Evolutionary conservation across 2,113 vertebrate species (phyloP).

Genomic region (Python bivittatus): DNA sequence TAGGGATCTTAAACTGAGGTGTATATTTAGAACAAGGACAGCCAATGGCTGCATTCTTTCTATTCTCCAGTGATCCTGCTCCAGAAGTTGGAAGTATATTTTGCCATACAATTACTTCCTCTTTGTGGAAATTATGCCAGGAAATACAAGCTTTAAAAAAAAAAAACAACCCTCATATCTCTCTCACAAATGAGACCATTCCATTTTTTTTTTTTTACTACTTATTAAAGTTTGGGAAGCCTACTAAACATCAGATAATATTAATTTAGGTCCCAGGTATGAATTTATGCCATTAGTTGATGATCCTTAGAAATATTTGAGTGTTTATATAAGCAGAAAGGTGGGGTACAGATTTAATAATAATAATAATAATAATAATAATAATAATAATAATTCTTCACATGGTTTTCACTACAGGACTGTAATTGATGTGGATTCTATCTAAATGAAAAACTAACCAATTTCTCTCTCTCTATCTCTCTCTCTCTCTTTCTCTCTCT

Average conservation of each 20-base stretch:
- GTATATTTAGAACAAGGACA: background rate
- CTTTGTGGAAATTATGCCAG: background rate
- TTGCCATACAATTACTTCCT: background rate
- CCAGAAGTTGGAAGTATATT: background rate
- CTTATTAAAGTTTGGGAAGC: background rate
- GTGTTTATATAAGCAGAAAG: background rate
- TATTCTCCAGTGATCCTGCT: background rate
- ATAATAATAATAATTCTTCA: too few species aligned
- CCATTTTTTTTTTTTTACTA: background rate
- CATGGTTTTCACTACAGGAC: background rate
- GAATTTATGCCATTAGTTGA: too few species aligned
- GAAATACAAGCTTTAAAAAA: background rate
- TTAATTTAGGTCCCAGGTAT: background rate
- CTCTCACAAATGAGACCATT: background rate
- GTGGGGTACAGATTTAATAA: too few species aligned
- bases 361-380: too few species aligned
- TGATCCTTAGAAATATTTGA: background rate
- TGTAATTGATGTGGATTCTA: background rate
- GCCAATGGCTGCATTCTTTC: background rate
- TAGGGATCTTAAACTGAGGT: background rate
- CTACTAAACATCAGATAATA: background rate
- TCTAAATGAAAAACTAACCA: background rate
- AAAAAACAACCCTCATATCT: background rate
- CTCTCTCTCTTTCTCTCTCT: slow-evolving; percentile 12
- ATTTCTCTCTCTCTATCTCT: slow-evolving; percentile 30